Base-by-base conservation (phyloP, 2,113 vertebrate species). In the Serinus canaria region DNA sequence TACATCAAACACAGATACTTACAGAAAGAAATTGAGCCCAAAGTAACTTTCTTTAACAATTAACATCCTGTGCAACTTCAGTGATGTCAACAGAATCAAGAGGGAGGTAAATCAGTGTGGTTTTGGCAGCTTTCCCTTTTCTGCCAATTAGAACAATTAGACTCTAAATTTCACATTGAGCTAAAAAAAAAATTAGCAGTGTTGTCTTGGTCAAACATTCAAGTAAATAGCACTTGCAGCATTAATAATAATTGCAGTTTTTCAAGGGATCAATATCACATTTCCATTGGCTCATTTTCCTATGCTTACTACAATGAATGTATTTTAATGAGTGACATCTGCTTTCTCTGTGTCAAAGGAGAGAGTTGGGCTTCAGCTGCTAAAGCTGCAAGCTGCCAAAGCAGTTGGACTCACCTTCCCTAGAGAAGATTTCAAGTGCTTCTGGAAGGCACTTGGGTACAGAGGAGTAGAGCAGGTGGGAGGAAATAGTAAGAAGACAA, bases 61-160 rank as follows among this genome's bases (percentile, higher is more conserved):
- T 58, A 78, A 23, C 66, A 76, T 59, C 84, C 53, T 76, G 47
- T 63, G 50, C 82, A 90, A 97, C 75, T 83, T 94, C 55, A 90
- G 35, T 31, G 62, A 92, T 15, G 59, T 83, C 79, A 79, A 74
- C 25, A 89, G 74, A 91, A 95, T 73, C 49, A 79, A 89, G 47
- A 18, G 27, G 21, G 49, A 76, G 30, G 67, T 94, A 95, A 95
- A 85, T 37, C 74, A 73, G 67, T 47, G 37, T 31, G 13, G 1
- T 95, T 95, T 89, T 91, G 93, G 84, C 92, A 85, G 63, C 52
- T 58, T 91, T 92, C 78, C 81, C 55, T 91, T 91, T 93, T 76
- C 87, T 80, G 75, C 39, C 59, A 91, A 69, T 91, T 92, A 94
- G 75, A 95, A 94, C 72, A 84, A 94, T 91, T 77, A 87, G 59